A percentile compares a stretch with the other conserved stretches of the same genome.
Conservation (phyloP, 2,113 vertebrate genomes). For the Xenotilapia flavipinnis region DNA sequence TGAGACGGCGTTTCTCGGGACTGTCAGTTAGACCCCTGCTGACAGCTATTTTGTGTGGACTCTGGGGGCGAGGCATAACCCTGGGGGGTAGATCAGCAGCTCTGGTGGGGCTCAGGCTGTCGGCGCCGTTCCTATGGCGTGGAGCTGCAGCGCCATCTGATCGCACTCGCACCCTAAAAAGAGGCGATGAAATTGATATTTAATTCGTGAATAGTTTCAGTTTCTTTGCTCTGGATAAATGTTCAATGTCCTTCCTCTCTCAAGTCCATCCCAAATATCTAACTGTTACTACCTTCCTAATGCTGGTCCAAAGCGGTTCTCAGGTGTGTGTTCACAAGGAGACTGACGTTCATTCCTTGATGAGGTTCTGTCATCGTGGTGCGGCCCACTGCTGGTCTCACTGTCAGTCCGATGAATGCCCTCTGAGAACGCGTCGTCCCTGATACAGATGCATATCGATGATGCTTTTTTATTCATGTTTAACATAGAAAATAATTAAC, state of each 20-base stretch:
- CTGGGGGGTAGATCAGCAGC: slow-evolving; percentile 85
- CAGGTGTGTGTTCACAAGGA: slow-evolving; percentile 82
- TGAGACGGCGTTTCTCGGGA: slow-evolving; percentile 90
- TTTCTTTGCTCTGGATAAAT: not conserved
- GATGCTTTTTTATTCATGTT: not conserved
- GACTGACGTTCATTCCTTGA: slow-evolving; percentile 89
- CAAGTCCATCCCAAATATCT: not conserved
- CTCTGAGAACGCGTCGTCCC: slow-evolving; percentile 95
- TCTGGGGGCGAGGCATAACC: slow-evolving; percentile 92
- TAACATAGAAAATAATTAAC: not conserved
- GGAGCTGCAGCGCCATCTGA: slow-evolving; percentile 90
- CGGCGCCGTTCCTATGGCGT: slow-evolving; percentile 82
- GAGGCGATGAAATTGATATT: not conserved
- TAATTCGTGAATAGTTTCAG: not conserved
- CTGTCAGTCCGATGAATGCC: slow-evolving; percentile 88
- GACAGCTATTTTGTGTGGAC: slow-evolving; percentile 88
- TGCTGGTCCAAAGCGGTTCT: slow-evolving; percentile 85
- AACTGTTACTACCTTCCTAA: slow-evolving; percentile 79
- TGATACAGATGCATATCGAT: slow-evolving; percentile 51
- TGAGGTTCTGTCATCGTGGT: slow-evolving; percentile 84
- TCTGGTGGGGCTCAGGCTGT: slow-evolving; percentile 87
- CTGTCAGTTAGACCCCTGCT: slow-evolving; percentile 83
- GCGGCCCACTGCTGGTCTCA: slow-evolving; percentile 84
- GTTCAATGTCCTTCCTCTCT: not conserved
- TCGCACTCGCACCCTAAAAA: slow-evolving; percentile 83